Base-by-base conservation (phyloP, 2,797 vertebrate genomes). In the Danio jaintianensis region DNA sequence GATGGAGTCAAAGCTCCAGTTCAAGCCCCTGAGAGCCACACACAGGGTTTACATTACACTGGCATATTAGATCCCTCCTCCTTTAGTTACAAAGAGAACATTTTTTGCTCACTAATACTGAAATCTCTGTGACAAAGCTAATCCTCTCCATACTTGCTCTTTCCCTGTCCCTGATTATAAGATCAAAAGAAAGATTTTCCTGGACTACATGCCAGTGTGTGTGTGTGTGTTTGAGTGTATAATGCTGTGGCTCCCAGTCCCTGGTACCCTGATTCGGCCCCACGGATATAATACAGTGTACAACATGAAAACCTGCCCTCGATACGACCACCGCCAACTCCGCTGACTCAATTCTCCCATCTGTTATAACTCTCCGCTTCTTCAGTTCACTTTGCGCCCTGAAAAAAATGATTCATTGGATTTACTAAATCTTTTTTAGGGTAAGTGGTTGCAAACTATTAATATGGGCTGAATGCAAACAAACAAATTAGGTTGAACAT, bases 211-310 rank as follows among this genome's bases (percentile, higher is more conserved):
- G 67, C 43, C 66, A 81, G 88, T 85, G 79, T 87, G 75, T 68
- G 70, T 29, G 29, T 29, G 29, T 48, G 66, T 70, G 68, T 56
- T 16, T 66, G 61, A 4, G 61, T 53, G 13, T 79, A 15, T 58
- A 81, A 83, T 80, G 81, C 75, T 89, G 91, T 87, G 90, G 91
- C 89, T 87, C 85, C 85, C 79, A 80, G 86, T 85, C 80, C 86
- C 83, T 86, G 89, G 88, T 88, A 87, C 79, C 79, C 73, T 68
- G 85, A 70, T 80, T 82, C 75, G 76, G 71, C 83, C 82, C 68
- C 80, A 83, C 67, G 85, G 79, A 81, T 78, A 48, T 76, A 70
- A 50, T 50, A 12, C 47, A 16, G 72, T 48, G 66, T 66, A 69
- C 10, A 52, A 45, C 11, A 70, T 18, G 63, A 77, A 58, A 63